These are phyloP conservation scores for Tethya wilhelma DNA, from an alignment of 37 sponge, comb jelly and placozoan species.

Conservation along the genomic window DNA sequence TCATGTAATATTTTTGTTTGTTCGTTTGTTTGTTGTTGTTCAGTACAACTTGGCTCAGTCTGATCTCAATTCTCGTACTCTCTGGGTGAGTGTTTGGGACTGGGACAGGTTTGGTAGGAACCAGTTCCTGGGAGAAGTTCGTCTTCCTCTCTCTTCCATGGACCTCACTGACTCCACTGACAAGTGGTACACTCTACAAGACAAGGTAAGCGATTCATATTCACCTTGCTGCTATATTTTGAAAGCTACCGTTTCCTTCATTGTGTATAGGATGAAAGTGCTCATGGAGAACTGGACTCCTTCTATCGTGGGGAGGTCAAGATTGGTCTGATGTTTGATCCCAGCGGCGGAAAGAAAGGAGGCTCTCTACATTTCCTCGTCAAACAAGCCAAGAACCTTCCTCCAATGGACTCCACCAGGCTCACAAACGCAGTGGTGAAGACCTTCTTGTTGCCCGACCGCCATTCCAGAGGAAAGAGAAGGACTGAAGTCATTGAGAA, in stretches of 20 bases:
- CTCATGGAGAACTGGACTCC: not conserved
- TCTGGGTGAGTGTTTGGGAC: conserved; percentile 82
- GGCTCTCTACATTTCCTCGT: conserved; percentile 37
- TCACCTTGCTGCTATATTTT: no score
- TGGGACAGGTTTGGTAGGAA: conserved; percentile 76
- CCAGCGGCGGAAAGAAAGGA: not conserved
- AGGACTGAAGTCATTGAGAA: conserved; percentile 53
- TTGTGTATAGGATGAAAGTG: no score
- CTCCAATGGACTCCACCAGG: not conserved
- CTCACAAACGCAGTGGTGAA: conserved; percentile 16
- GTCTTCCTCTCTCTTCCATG: conserved; percentile 60
- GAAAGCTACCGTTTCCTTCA: no score
- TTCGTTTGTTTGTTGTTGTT: no score
- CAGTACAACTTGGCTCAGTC: conserved; percentile 32
- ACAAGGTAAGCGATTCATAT: conserved; percentile 66
- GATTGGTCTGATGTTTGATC: conserved; percentile 27
- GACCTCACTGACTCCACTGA: conserved; percentile 49
- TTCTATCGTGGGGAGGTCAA: not conserved
- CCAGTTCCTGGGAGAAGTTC: conserved; percentile 76
- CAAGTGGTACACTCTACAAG: conserved; percentile 61
- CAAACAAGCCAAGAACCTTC: conserved; percentile 52
- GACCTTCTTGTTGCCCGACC: conserved; percentile 55
- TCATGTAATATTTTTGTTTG: no score
- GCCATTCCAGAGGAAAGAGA: conserved; percentile 46
- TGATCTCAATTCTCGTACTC: conserved; percentile 39